phyloP scores from a whole-genome alignment of 2,113 vertebrate genomes.

The Mirounga angustirostris region DNA sequence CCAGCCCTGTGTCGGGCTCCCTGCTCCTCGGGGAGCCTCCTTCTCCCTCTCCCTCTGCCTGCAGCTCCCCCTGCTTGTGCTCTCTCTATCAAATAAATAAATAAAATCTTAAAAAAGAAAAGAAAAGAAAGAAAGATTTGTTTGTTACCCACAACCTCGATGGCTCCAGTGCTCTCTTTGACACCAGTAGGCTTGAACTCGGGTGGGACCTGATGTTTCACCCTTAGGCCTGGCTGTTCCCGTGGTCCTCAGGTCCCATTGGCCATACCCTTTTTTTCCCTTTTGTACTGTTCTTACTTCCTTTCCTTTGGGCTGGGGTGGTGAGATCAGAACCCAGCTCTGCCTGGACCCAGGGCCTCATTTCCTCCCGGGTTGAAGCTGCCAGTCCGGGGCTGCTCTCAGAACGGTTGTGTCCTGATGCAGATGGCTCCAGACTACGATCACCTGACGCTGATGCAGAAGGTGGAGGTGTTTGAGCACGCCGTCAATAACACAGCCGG shows the following conservation, averaged over 20 bases:
- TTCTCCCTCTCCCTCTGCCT: too few species aligned
- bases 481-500: conserved; percentile 99
- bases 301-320: not conserved
- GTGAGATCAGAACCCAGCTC: not conserved
- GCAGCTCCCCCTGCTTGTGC: too few species aligned
- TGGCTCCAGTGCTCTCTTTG: not conserved
- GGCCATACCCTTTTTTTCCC: too few species aligned
- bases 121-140: not conserved
- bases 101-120: too few species aligned
- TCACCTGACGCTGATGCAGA: conserved; percentile 99
- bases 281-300: not conserved
- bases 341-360: not conserved
- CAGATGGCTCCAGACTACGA: conserved; percentile 99
- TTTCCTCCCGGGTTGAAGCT: not conserved
- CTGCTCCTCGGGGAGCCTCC: too few species aligned
- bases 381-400: not conserved
- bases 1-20: too few species aligned
- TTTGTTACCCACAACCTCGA: too few species aligned
- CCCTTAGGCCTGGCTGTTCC: not conserved
- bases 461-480: conserved; percentile 99
- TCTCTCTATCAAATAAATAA: too few species aligned
- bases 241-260: not conserved
- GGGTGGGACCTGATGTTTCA: not conserved
- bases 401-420: conserved; percentile 37
- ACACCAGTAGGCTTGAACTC: not conserved